These are phyloP conservation scores for Hydrochoerus hydrochaeris DNA, from an alignment of 2,113 vertebrate species.

Conservation along the genomic window DNA sequence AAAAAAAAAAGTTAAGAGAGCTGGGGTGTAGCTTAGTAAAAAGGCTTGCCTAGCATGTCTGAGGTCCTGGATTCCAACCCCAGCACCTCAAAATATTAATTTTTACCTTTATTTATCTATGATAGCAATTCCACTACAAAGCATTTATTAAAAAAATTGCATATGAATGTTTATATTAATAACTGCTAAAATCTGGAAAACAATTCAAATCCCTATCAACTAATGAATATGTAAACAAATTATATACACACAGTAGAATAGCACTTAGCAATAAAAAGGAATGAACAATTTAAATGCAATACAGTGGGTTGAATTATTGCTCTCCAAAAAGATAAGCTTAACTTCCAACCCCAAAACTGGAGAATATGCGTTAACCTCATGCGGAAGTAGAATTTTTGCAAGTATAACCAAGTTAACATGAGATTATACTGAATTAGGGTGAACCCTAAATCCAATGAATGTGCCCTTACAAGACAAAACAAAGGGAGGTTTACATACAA, in stretches of 20 bases:
- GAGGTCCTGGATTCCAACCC: not conserved
- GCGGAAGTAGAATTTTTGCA: not conserved
- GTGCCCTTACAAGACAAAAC: not conserved
- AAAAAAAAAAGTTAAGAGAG: not conserved
- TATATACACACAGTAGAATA: not conserved
- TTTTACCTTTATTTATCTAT: not conserved
- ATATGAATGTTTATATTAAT: not conserved
- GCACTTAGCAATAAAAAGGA: not conserved
- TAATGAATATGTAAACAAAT: not conserved
- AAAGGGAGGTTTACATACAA: not conserved
- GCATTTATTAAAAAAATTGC: conserved; percentile 5
- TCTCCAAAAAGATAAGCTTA: not conserved
- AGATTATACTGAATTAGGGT: not conserved
- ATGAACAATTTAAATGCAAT: not conserved
- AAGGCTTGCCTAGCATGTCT: not conserved
- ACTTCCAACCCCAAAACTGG: not conserved
- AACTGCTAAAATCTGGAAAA: not conserved
- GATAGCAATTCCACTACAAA: not conserved
- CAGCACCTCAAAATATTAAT: not conserved
- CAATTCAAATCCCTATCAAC: not conserved
- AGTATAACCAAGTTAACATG: not conserved
- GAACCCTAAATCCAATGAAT: not conserved
- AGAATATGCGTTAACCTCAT: not conserved
- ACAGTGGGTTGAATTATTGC: not conserved
- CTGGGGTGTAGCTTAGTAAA: not conserved